These are phyloP conservation scores for Meloidogyne floridensis DNA, from an alignment of 1,140 invertebrate genomes.

Conservation along the genomic window DNA sequence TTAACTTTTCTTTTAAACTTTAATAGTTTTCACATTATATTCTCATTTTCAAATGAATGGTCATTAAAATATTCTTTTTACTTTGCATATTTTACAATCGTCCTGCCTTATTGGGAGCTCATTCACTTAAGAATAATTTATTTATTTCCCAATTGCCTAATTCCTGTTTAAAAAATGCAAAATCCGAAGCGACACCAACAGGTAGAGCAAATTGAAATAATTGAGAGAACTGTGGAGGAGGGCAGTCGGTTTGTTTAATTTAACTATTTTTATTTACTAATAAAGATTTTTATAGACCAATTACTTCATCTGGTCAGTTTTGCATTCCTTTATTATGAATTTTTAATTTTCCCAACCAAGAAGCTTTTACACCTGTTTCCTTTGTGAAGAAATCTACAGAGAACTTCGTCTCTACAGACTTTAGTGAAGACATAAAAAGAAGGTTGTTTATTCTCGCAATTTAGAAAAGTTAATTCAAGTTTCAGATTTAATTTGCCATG, in stretches of 20 bases:
- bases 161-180: neutral
- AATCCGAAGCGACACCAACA: constrained; percentile 20
- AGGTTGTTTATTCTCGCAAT: constrained; percentile 14
- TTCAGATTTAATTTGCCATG: constrained; percentile 56
- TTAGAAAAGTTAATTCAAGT: neutral
- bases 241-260: neutral
- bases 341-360: neutral
- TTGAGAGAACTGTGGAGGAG: constrained; percentile 55
- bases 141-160: neutral
- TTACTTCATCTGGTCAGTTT: constrained; percentile 16
- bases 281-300: neutral
- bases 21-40: too few species aligned
- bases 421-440: constrained; percentile 30
- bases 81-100: too few species aligned
- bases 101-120: neutral
- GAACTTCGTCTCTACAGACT: constrained; percentile 30
- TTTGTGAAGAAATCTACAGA: constrained; percentile 37
- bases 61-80: too few species aligned
- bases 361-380: neutral
- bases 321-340: too few species aligned
- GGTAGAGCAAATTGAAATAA: constrained; percentile 63
- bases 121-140: too few species aligned
- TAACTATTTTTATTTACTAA: neutral
- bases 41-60: too few species aligned
- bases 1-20: too few species aligned